These are phyloP conservation scores for Venustoraphidia nigricollis DNA, from an alignment of 2,888 invertebrate species.

Conservation along the genomic window DNA sequence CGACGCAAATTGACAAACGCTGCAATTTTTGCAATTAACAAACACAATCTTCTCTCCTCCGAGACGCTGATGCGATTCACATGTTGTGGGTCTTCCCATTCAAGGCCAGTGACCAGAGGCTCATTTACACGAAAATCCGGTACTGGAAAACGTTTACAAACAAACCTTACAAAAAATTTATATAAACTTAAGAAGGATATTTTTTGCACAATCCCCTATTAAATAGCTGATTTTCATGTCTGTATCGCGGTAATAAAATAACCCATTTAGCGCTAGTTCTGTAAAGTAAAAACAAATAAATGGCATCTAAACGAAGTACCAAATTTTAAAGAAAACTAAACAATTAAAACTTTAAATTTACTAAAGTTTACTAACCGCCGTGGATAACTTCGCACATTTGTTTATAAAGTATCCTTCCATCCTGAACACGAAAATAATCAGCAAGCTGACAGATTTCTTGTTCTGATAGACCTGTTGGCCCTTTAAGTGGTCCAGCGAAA, in stretches of 20 bases:
- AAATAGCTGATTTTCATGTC: too few species aligned
- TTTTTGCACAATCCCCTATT: too few species aligned
- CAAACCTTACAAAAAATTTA: too few species aligned
- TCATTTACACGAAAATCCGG: conserved; percentile 31
- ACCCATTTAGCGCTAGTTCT: too few species aligned
- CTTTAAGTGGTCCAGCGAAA: conserved; percentile 48
- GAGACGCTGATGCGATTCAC: conserved; percentile 44
- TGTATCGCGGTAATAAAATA: too few species aligned
- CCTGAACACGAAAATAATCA: conserved; percentile 65
- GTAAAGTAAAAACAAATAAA: too few species aligned
- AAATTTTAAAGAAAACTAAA: too few species aligned
- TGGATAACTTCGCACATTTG: conserved; percentile 62
- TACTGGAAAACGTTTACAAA: conserved; percentile 20
- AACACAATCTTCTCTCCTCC: conserved; percentile 49
- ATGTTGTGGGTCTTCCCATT: conserved; percentile 57
- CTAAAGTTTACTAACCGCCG: conserved; percentile 26
- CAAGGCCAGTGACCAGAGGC: conserved; percentile 35
- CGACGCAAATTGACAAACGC: conserved; percentile 36
- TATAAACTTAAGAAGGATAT: too few species aligned
- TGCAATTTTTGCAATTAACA: conserved; percentile 60
- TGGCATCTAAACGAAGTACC: too few species aligned
- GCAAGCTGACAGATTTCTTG: conserved; percentile 56
- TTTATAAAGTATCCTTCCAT: conserved; percentile 60
- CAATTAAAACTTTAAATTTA: too few species aligned
- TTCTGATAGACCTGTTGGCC: conserved; percentile 50